Conservation (phyloP, 2,797 vertebrate species). For the Muscicapa striata region DNA sequence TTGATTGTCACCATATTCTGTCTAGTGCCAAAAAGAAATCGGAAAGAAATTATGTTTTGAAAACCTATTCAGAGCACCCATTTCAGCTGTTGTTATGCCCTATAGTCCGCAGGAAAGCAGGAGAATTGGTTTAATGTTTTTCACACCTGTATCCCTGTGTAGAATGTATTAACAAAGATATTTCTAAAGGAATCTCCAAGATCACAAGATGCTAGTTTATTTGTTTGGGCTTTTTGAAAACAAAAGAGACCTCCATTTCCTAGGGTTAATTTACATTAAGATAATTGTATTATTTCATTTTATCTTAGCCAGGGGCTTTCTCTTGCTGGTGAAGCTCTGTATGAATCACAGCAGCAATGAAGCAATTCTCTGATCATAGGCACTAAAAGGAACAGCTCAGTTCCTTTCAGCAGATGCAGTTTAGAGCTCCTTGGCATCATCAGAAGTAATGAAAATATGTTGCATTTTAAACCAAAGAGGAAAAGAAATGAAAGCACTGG, state of each 20-base stretch:
- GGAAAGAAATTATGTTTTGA: background rate
- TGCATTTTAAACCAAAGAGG: conserved; percentile 37
- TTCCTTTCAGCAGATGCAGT: conserved; percentile 6
- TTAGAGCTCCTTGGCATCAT: conserved; percentile 31
- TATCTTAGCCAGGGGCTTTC: conserved; percentile 2
- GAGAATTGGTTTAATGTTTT: background rate
- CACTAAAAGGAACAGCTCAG: conserved; percentile 22
- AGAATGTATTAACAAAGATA: background rate
- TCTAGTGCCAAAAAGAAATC: background rate
- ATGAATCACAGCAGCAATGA: conserved; percentile 46
- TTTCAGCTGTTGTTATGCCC: background rate
- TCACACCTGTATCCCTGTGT: accelerated
- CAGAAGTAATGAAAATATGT: conserved; percentile 30
- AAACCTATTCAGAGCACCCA: background rate
- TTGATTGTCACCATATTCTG: background rate
- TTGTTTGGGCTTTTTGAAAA: background rate
- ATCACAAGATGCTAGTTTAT: background rate
- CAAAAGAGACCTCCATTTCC: conserved; percentile 14
- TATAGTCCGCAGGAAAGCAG: background rate
- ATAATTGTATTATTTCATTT: conserved; percentile 48
- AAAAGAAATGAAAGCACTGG: conserved; percentile 34
- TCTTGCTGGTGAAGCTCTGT: background rate
- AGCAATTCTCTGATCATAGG: conserved; percentile 49
- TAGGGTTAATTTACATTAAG: conserved; percentile 18
- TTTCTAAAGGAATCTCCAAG: background rate